Evolutionary conservation across 2,113 vertebrate species (phyloP).

Genomic region (Chionomys nivalis): DNA sequence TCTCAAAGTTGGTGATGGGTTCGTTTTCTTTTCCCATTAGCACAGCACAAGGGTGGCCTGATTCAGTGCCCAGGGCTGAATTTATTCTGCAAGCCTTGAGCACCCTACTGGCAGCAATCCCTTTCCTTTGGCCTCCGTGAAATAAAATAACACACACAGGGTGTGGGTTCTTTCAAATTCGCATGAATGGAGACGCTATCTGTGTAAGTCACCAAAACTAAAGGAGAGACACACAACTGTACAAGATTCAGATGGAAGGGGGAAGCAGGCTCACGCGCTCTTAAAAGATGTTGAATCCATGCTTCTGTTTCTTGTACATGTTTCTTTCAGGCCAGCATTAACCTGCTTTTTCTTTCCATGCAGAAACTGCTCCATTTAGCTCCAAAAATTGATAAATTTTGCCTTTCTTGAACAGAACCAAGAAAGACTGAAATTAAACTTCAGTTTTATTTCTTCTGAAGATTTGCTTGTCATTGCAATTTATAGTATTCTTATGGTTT

Average conservation of each 20-base stretch:
- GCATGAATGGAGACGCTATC: slow-evolving; percentile 62
- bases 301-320: neutral
- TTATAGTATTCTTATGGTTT: neutral
- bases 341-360: slow-evolving; percentile 18
- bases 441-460: slow-evolving; percentile 6
- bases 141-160: slow-evolving; percentile 64
- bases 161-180: slow-evolving; percentile 55
- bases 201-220: slow-evolving; percentile 24
- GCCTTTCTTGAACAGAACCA: neutral
- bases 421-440: neutral
- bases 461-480: neutral
- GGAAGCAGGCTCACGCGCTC: neutral
- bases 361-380: neutral
- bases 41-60: slow-evolving; percentile 72
- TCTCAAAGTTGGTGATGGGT: slow-evolving; percentile 69
- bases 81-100: slow-evolving; percentile 60
- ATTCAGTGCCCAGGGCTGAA: slow-evolving; percentile 60
- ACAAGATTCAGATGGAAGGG: neutral
- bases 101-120: slow-evolving; percentile 69
- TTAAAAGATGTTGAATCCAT: neutral
- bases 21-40: slow-evolving; percentile 40
- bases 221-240: neutral
- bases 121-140: slow-evolving; percentile 61
- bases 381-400: neutral
- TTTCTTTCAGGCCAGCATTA: neutral